These are phyloP conservation scores for Lichenostomus cassidix DNA, from an alignment of 2,113 vertebrate species.

Conservation along the genomic window DNA sequence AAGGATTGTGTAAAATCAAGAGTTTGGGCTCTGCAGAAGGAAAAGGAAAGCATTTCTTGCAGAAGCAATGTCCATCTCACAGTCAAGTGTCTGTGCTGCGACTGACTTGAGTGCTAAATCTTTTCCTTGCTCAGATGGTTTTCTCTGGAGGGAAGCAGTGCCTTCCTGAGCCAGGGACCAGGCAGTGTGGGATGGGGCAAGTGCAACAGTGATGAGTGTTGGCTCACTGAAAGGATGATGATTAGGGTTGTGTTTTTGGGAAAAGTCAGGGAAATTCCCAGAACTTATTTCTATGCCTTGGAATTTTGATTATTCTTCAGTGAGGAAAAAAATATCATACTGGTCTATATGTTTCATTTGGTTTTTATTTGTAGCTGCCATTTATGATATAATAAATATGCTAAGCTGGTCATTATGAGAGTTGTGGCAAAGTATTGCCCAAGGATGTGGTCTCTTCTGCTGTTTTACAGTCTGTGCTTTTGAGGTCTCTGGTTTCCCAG, in stretches of 20 bases:
- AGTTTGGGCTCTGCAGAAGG: background rate
- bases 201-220: accelerated
- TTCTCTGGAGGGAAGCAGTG: background rate
- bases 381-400: background rate
- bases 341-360: background rate
- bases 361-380: background rate
- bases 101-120: background rate
- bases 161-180: background rate
- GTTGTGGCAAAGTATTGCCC: background rate
- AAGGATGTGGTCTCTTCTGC: background rate
- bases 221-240: background rate
- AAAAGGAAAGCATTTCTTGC: background rate
- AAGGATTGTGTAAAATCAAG: background rate
- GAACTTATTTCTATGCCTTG: background rate
- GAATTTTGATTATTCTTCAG: background rate
- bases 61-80: accelerated
- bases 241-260: background rate
- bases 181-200: background rate
- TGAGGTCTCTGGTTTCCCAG: background rate
- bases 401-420: background rate
- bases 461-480: background rate
- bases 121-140: background rate
- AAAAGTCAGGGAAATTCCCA: background rate
- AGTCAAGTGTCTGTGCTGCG: accelerated
- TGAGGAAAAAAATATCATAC: background rate